Percentiles rank a stretch among this genome's conserved stretches.
phyloP scores from a whole-genome alignment of 2,113 vertebrate genomes.

The Cnemophilus loriae region DNA sequence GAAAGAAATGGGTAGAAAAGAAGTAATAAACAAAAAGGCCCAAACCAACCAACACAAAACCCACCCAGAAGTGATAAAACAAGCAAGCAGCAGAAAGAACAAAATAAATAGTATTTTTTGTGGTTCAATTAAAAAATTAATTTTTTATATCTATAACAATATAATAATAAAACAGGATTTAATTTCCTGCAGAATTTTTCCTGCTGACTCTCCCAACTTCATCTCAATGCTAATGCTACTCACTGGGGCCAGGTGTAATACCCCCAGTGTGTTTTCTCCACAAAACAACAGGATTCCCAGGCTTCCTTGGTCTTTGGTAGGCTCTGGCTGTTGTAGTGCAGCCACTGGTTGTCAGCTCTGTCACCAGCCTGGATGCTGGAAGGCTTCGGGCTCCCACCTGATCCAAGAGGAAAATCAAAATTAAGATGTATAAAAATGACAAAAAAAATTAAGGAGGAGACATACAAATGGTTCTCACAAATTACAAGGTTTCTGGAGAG shows the following conservation, averaged over 20 bases:
- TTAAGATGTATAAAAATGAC: neutral
- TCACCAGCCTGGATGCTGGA: conserved; percentile 79
- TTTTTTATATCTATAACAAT: neutral
- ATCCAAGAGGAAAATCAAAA: neutral
- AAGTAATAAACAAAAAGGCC: neutral
- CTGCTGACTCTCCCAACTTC: neutral
- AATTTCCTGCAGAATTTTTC: neutral
- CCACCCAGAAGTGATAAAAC: neutral
- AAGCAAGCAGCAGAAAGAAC: neutral
- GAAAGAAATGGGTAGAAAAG: neutral
- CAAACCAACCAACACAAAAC: neutral
- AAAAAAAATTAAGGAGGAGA: neutral
- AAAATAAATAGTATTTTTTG: neutral
- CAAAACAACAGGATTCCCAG: conserved; percentile 87
- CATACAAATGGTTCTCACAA: neutral
- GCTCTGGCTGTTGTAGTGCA: conserved; percentile 86
- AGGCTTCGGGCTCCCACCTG: conserved; percentile 74
- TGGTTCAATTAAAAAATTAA: neutral
- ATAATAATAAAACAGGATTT: neutral
- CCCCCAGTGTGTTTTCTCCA: conserved; percentile 98
- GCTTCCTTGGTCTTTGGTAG: conserved; percentile 84
- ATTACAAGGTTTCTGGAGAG: neutral
- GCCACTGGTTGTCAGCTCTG: conserved; percentile 90
- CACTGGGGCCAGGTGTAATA: conserved; percentile 94
- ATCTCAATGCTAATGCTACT: neutral